phyloP scores from a whole-genome alignment of 2,888 invertebrate genomes.

The Volucella zonaria region DNA sequence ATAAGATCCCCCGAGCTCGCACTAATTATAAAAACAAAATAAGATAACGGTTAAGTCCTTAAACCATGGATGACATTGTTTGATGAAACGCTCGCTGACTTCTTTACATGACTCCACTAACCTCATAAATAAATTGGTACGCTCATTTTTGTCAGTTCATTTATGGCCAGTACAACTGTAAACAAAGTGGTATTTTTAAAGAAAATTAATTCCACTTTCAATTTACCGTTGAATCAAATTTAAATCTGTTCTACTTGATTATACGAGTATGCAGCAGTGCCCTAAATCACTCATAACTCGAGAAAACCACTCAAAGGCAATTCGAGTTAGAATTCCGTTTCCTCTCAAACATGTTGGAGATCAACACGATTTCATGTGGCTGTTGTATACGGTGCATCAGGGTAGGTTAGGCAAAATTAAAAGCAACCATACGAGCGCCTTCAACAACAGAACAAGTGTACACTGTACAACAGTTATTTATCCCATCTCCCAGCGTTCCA shows the following conservation, averaged over 20 bases:
- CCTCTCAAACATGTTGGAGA: conserved; percentile 5
- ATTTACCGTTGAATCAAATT: background rate
- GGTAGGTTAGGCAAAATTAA: conserved; percentile 26
- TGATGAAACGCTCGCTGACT: too few relatives aligned
- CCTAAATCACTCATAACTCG: conserved; percentile 12
- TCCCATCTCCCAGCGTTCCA: conserved; percentile 66
- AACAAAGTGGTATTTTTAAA: background rate
- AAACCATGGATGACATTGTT: too few relatives aligned
- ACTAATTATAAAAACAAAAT: too few relatives aligned
- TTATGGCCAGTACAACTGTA: too few relatives aligned
- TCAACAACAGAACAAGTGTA: background rate
- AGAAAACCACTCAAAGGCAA: background rate
- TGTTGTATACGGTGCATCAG: conserved; percentile 43
- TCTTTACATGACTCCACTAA: too few relatives aligned
- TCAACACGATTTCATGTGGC: conserved; percentile 34
- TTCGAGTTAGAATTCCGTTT: conserved; percentile 3
- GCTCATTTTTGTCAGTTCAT: too few relatives aligned
- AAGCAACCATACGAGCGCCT: background rate
- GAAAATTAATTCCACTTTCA: background rate
- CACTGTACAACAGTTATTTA: conserved; percentile 64
- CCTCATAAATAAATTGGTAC: too few relatives aligned
- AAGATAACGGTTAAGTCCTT: too few relatives aligned
- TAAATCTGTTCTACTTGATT: background rate
- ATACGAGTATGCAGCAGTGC: background rate
- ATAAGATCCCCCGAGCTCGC: too few relatives aligned